These are phyloP conservation scores for Pocillopora grandis DNA, from an alignment of 92 coral and sea anemone species.

Conservation along the genomic window DNA sequence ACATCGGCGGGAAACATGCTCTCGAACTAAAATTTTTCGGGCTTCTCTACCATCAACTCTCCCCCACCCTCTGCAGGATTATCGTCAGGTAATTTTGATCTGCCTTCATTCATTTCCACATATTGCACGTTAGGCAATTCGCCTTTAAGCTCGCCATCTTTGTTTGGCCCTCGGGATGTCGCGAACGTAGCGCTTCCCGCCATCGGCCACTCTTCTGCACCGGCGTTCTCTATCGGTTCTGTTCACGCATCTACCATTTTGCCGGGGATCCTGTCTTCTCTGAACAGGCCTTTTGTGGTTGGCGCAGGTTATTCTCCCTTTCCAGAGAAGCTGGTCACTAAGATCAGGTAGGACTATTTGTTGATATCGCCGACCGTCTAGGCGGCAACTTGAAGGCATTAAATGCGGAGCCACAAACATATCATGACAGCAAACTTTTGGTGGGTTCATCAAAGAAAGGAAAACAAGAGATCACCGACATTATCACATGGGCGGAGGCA, in stretches of 20 bases:
- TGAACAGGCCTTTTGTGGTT: background rate
- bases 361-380: constrained; percentile 1
- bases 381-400: background rate
- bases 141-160: background rate
- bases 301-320: background rate
- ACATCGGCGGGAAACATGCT: too few species aligned
- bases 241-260: background rate
- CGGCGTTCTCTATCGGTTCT: background rate
- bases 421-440: constrained; percentile 5
- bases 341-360: constrained; percentile 6
- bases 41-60: too few species aligned
- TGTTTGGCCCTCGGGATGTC: background rate
- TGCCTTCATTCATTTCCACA: background rate
- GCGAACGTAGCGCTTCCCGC: background rate
- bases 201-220: too few species aligned
- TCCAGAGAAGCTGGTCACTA: constrained; percentile 10
- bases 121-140: background rate
- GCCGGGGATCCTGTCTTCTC: background rate
- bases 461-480: background rate
- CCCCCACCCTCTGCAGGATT: background rate
- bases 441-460: background rate
- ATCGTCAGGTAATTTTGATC: background rate
- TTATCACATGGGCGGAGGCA: background rate
- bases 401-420: background rate
- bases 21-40: background rate